phyloP scores from a whole-genome alignment of 2,888 invertebrate species.

The Chaitophorus viminalis region DNA sequence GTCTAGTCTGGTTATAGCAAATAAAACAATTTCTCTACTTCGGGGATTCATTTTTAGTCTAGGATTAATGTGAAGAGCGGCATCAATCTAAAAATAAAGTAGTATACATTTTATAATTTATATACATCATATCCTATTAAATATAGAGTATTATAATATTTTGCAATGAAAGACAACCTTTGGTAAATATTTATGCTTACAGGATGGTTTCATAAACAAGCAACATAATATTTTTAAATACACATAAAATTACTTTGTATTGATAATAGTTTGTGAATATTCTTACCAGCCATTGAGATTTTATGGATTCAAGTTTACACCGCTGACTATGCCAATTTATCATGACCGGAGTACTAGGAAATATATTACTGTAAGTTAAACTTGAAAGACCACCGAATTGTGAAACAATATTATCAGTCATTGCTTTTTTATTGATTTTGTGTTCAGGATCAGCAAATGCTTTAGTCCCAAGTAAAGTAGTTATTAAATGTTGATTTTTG shows the following conservation, averaged over 20 bases:
- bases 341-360: slow-evolving; percentile 85
- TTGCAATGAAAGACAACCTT: too few relatives aligned
- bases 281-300: slow-evolving; percentile 71
- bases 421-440: slow-evolving; percentile 88
- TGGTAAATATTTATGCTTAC: too few relatives aligned
- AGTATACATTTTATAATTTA: neutral
- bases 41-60: slow-evolving; percentile 78
- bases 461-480: slow-evolving; percentile 86
- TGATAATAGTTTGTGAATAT: neutral
- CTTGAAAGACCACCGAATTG: slow-evolving; percentile 71
- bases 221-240: too few relatives aligned
- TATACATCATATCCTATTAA: too few relatives aligned
- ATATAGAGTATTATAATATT: too few relatives aligned
- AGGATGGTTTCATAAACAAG: too few relatives aligned
- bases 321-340: slow-evolving; percentile 92
- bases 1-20: slow-evolving; percentile 92
- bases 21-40: slow-evolving; percentile 78
- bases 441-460: slow-evolving; percentile 92
- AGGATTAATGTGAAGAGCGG: slow-evolving; percentile 86
- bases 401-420: slow-evolving; percentile 75
- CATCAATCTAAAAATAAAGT: slow-evolving; percentile 71
- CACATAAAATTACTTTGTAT: neutral
- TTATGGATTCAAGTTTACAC: slow-evolving; percentile 76
- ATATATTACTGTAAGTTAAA: slow-evolving; percentile 81
- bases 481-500: slow-evolving; percentile 79